These are phyloP conservation scores for Atlantisia rogersi DNA, from an alignment of 2,113 vertebrate genomes.

Conservation along the genomic window DNA sequence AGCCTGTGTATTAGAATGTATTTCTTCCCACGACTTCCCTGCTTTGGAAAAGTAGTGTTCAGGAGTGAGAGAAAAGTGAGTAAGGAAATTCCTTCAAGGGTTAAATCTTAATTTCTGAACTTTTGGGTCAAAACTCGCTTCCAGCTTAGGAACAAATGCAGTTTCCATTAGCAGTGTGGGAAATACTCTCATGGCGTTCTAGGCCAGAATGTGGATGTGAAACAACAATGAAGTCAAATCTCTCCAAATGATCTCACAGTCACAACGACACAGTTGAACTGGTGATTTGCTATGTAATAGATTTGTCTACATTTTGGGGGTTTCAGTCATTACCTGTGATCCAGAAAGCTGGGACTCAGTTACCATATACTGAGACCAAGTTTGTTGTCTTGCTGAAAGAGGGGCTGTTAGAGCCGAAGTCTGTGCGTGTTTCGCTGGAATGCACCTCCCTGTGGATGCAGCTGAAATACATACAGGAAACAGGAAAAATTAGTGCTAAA, in stretches of 20 bases:
- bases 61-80: background rate
- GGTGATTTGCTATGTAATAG: background rate
- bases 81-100: background rate
- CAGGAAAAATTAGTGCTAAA: background rate
- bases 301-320: background rate
- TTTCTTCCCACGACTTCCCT: background rate
- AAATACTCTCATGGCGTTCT: background rate
- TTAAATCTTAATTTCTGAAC: background rate
- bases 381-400: background rate
- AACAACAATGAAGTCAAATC: background rate
- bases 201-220: background rate
- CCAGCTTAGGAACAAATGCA: background rate
- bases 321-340: too few species aligned
- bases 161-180: background rate
- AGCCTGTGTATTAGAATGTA: background rate
- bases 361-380: background rate
- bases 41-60: background rate
- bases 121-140: background rate
- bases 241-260: background rate
- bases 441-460: background rate
- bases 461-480: background rate
- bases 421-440: background rate
- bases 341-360: background rate
- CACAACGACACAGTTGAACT: background rate
- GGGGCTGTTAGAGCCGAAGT: background rate